Base-by-base conservation (phyloP, 2,888 invertebrate genomes). In the Polia nebulosa region DNA sequence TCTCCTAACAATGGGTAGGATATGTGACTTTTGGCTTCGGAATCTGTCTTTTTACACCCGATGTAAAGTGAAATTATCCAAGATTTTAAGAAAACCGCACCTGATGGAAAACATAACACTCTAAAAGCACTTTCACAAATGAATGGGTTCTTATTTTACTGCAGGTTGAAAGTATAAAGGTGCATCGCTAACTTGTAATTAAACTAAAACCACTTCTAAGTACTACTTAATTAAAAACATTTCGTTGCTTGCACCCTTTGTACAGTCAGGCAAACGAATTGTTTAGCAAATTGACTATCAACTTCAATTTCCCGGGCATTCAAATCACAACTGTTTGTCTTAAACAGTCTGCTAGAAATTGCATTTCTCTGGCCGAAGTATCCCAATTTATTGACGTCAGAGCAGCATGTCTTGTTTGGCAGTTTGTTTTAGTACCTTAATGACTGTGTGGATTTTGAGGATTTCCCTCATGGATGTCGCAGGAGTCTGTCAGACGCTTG, bases 191-290 rank as follows among this genome's bases (percentile, higher is more conserved):
- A 59, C 52, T 64, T 29, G 29, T 72, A 71, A 75, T 79, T 76
- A 70, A 59, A 53, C 27, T 32, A 49, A 64, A 67, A 81, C 60
- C 56, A 60, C 64, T 45, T 29, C 25, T 44, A 78, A 57, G 44
- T 29, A 53, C 45, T 59, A 39, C 52, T 59, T 70, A 76, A 79
- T 70, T 72, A 72, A 76, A 72, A 51, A 51, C 57, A 61, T 53
- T 49, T 51, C 49, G 17, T 53, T 45, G 15, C 61, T 68, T 63
- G 41, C 27, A 20, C 7, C 13, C 25, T 44, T 27, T 55, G n/a
- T 39, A 8, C 25, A 29, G 27, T n/a, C 27, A n/a, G 5, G 15
- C 2, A 25, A 44, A 29, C 6, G 29, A 11, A 47, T 27, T 22
- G n/a, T 27, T 25, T 8, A 39, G 39, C 20, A 11, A 60, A 47